Conservation (phyloP, 2,797 vertebrate species). For the Morus bassanus region DNA sequence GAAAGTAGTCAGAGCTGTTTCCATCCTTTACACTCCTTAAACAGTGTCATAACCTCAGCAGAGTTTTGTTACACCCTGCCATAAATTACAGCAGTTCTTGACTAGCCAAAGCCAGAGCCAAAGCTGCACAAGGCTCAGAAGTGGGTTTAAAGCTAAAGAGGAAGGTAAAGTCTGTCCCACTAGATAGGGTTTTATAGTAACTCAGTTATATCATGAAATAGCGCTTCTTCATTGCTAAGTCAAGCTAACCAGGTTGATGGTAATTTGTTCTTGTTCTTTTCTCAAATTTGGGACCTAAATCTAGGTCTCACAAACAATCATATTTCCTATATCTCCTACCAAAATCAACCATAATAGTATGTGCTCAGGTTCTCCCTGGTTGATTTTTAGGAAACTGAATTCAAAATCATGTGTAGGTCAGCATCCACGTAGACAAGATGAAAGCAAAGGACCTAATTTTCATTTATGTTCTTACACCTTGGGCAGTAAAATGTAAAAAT, state of each 20-base stretch:
- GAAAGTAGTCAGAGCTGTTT: not conserved
- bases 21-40: not conserved
- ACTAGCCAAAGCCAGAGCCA: not conserved
- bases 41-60: not conserved
- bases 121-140: not conserved
- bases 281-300: not conserved
- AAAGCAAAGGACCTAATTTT: not conserved
- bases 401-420: not conserved
- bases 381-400: not conserved
- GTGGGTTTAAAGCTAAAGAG: not conserved
- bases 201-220: not conserved
- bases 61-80: not conserved
- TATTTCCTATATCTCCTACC: not conserved
- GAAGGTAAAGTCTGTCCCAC: not conserved
- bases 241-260: not conserved
- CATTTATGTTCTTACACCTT: not conserved
- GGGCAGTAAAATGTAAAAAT: not conserved
- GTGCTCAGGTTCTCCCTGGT: not conserved
- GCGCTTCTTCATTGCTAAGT: not conserved
- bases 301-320: not conserved
- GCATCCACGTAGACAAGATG: not conserved
- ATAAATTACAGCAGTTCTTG: not conserved
- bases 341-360: not conserved
- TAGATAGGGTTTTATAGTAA: not conserved
- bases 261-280: not conserved